Percentiles rank a stretch among this genome's conserved stretches.
These are phyloP conservation scores for Apostichopus japonicus DNA, from an alignment of 35 echinoderm and acorn worm species.

Conservation along the genomic window DNA sequence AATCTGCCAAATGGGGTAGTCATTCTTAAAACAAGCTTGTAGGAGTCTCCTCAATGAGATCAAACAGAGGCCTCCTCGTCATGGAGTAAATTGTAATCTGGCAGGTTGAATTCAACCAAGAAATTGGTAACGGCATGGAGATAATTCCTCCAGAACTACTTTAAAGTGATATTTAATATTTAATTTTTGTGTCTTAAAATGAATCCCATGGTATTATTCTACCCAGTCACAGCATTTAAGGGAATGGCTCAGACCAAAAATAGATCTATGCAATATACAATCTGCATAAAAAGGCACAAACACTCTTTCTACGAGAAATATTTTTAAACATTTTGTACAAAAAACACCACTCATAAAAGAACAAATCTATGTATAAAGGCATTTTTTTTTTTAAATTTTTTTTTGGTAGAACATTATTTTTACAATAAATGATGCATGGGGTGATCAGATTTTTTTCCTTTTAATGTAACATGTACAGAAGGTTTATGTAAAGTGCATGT, in stretches of 20 bases:
- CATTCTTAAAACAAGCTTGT: too few species aligned
- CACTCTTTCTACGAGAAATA: not conserved
- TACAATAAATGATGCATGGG: not conserved
- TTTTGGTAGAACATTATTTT: not conserved
- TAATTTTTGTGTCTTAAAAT: not conserved
- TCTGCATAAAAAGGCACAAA: not conserved
- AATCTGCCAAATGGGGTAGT: too few species aligned
- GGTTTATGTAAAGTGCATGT: not conserved
- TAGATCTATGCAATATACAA: not conserved
- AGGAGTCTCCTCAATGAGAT: too few species aligned
- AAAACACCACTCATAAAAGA: not conserved
- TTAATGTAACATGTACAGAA: not conserved
- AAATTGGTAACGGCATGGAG: not conserved
- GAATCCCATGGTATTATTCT: not conserved
- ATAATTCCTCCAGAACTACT: not conserved
- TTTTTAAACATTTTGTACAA: not conserved
- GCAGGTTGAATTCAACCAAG: not conserved
- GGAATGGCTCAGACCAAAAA: slow-evolving; percentile 4
- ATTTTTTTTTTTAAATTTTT: not conserved
- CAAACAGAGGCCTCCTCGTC: too few species aligned
- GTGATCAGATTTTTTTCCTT: not conserved
- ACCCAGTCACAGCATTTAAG: not conserved
- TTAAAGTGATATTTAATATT: not conserved
- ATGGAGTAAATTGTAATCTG: not conserved
- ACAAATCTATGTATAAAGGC: slow-evolving; percentile 18